Evolutionary conservation across 2,113 vertebrate genomes (phyloP).

Genomic region (Vicugna pacos): DNA sequence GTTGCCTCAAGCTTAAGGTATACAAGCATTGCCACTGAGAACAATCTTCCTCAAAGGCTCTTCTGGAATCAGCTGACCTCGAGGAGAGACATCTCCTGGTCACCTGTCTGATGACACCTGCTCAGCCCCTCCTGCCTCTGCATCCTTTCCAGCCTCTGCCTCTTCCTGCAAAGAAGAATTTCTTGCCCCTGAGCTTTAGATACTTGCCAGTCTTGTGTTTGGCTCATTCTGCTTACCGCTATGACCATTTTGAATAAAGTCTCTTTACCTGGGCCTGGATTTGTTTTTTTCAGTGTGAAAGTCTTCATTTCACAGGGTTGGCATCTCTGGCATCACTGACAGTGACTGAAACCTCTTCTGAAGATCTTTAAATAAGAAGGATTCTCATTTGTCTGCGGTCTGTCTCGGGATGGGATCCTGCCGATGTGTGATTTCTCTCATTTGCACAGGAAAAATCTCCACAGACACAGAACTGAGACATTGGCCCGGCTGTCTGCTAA

Average conservation of each 20-base stretch:
- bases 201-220: not conserved
- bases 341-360: not conserved
- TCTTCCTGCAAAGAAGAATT: not conserved
- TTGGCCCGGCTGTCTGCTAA: not conserved
- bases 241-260: no score
- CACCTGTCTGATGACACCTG: not conserved
- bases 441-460: not conserved
- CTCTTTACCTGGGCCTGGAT: no score
- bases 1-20: not conserved
- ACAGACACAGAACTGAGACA: not conserved
- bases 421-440: not conserved
- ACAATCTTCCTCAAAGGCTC: not conserved
- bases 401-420: not conserved
- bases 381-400: not conserved
- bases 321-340: not conserved
- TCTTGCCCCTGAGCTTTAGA: not conserved
- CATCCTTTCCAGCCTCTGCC: not conserved
- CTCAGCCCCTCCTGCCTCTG: not conserved
- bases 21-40: not conserved
- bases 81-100: not conserved
- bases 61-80: not conserved
- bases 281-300: not conserved
- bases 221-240: no score
- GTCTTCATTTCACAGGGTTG: not conserved
- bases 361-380: not conserved